Percentiles rank a stretch among this genome's conserved stretches.
These are phyloP conservation scores for Dipodomys spectabilis DNA, from an alignment of 2,113 vertebrate genomes.

Conservation along the genomic window DNA sequence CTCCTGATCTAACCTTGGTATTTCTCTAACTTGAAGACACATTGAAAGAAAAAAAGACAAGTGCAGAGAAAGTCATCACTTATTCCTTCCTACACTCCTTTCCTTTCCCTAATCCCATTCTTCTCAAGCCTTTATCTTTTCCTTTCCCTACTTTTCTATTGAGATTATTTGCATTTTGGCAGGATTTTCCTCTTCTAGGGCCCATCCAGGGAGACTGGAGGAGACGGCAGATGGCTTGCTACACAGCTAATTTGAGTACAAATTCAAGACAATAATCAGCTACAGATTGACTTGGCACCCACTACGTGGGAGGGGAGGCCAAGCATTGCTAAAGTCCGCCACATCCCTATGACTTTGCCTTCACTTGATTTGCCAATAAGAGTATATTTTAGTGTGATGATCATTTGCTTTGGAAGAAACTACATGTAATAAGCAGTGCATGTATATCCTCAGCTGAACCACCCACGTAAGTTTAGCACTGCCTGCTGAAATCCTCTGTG, in stretches of 20 bases:
- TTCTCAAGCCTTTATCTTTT: background rate
- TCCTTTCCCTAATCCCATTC: background rate
- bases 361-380: slow-evolving; percentile 9
- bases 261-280: slow-evolving; percentile 71
- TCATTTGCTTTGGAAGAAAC: slow-evolving; percentile 42
- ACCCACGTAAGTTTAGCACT: background rate
- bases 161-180: slow-evolving; percentile 64
- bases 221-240: slow-evolving; percentile 75
- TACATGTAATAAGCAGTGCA: background rate
- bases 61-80: background rate
- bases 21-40: background rate
- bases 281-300: slow-evolving; percentile 72
- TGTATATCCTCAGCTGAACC: background rate
- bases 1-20: background rate
- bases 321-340: slow-evolving; percentile 17
- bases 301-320: background rate
- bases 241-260: slow-evolving; percentile 73
- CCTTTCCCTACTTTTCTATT: slow-evolving; percentile 37
- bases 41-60: background rate
- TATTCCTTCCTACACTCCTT: background rate
- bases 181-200: slow-evolving; percentile 56
- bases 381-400: slow-evolving; percentile 36
- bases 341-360: slow-evolving; percentile 10
- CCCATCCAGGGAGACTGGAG: slow-evolving; percentile 32
- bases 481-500: background rate